Conservation (phyloP, 2,797 vertebrate genomes). For the Micropoecilia bifurca region DNA sequence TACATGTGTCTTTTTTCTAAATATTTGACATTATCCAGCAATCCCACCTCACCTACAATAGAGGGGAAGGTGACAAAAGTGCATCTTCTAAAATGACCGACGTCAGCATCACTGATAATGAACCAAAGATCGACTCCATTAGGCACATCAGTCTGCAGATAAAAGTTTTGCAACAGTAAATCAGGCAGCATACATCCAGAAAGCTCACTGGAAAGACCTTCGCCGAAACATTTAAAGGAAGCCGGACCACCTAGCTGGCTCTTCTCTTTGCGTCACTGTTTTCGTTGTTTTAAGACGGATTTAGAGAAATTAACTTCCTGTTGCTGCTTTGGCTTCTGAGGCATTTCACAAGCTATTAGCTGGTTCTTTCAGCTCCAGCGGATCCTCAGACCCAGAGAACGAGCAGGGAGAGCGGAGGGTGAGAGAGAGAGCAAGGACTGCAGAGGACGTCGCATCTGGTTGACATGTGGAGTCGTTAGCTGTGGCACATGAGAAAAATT, state of each 20-base stretch:
- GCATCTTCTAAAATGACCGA: background rate
- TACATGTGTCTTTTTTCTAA: background rate
- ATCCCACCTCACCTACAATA: background rate
- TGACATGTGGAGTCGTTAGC: background rate
- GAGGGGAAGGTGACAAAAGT: background rate
- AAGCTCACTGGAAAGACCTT: constrained; percentile 68
- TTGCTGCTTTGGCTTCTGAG: constrained; percentile 66
- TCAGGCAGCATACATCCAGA: constrained; percentile 21
- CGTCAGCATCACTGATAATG: constrained; percentile 42
- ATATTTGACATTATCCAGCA: background rate
- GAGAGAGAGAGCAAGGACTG: background rate
- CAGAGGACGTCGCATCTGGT: constrained; percentile 15
- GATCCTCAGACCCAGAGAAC: constrained; percentile 56
- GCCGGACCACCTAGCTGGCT: background rate
- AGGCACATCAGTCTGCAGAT: constrained; percentile 31
- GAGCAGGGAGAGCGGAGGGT: background rate
- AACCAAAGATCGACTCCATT: constrained; percentile 35
- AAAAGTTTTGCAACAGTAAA: constrained; percentile 42
- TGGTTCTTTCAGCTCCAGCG: constrained; percentile 66
- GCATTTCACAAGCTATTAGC: constrained; percentile 77
- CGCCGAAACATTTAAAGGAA: background rate
- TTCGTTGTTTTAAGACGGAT: constrained; percentile 59
- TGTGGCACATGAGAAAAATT: background rate
- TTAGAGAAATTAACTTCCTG: constrained; percentile 72
- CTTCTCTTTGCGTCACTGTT: constrained; percentile 28